These are phyloP conservation scores for Sorex maritimensis DNA, from an alignment of 2,797 vertebrate species.

Conservation along the genomic window DNA sequence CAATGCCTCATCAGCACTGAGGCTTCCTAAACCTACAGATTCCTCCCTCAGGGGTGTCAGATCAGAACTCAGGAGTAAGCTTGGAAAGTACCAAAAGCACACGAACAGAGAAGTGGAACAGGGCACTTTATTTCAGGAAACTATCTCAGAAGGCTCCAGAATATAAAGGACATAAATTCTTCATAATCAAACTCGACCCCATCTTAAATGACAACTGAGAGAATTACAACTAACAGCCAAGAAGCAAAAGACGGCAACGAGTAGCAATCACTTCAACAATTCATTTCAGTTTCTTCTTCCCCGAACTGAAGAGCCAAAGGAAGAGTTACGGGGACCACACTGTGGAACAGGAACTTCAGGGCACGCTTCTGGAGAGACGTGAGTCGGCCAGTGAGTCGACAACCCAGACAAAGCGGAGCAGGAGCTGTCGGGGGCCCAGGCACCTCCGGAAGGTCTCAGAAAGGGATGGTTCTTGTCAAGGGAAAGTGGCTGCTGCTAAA, in stretches of 20 bases:
- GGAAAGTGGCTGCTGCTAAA: slow-evolving; percentile 57
- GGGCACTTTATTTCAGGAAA: slow-evolving; percentile 49
- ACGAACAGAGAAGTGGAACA: slow-evolving; percentile 39
- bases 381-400: slow-evolving; percentile 5
- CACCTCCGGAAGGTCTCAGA: neutral
- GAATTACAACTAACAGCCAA: neutral
- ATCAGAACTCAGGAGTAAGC: slow-evolving; percentile 39
- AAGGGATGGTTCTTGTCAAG: slow-evolving; percentile 40
- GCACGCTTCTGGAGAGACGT: neutral
- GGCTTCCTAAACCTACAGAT: slow-evolving; percentile 12
- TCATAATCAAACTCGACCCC: slow-evolving; percentile 40
- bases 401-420: slow-evolving; percentile 34
- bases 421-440: neutral
- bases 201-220: slow-evolving; percentile 50
- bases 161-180: slow-evolving; percentile 62
- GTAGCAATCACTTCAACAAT: slow-evolving; percentile 12
- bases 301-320: neutral
- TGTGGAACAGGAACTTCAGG: neutral
- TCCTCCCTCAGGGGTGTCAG: slow-evolving; percentile 25
- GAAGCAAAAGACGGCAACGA: neutral
- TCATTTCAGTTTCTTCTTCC: neutral
- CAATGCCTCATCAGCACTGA: slow-evolving; percentile 22
- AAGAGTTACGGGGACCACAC: slow-evolving; percentile 47
- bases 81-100: slow-evolving; percentile 38
- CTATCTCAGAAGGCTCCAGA: slow-evolving; percentile 27